Conservation (phyloP, 2,113 vertebrate species). For the Boulengeromyrus knoepffleri region DNA sequence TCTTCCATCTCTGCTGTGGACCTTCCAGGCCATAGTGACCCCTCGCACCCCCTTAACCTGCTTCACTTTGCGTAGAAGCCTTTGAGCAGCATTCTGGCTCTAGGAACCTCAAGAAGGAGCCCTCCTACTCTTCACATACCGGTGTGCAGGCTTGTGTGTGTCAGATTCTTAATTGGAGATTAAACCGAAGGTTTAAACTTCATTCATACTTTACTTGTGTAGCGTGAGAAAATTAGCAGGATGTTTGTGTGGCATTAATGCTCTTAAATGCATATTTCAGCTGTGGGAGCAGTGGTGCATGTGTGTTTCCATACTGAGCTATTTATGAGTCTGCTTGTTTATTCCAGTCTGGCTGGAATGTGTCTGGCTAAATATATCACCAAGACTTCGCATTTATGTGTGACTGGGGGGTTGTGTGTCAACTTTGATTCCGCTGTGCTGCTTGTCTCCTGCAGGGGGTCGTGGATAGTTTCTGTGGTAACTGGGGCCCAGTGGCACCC, state of each 20-base stretch:
- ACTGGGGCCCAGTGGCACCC: neutral
- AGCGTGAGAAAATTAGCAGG: neutral
- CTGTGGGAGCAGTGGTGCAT: neutral
- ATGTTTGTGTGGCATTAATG: neutral
- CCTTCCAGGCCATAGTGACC: neutral
- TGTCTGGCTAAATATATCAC: neutral
- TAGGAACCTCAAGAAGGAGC: neutral
- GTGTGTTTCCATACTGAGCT: neutral
- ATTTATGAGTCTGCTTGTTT: neutral
- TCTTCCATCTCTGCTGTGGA: neutral
- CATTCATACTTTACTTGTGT: neutral
- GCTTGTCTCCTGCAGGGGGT: neutral
- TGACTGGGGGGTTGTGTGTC: neutral
- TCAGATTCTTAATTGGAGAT: neutral
- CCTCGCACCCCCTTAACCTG: neutral
- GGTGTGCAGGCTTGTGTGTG: neutral
- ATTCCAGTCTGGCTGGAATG: neutral
- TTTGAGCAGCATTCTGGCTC: neutral
- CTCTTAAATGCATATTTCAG: neutral
- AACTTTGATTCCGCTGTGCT: neutral
- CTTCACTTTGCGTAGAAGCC: neutral
- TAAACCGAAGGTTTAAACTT: neutral
- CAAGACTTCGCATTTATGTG: neutral
- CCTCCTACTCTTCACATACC: neutral
- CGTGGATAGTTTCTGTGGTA: neutral